Evolutionary conservation across 2,888 invertebrate genomes (phyloP), one percentile per base, ranked within the genome.

Genomic region (Drosophila koepferae): DNA sequence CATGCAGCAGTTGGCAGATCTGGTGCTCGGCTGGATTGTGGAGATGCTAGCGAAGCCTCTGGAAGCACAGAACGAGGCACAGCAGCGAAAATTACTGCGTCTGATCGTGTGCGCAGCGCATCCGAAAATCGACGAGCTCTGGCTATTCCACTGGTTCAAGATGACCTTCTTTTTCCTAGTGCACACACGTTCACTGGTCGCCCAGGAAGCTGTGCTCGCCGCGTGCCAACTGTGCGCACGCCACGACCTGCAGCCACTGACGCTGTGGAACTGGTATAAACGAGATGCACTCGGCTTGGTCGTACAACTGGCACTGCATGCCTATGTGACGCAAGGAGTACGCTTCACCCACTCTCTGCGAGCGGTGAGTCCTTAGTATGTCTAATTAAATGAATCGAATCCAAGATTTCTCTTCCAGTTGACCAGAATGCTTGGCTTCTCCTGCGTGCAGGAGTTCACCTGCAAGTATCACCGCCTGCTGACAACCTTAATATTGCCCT

Each of bases 391-490:
- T 8, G 7, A 0, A 10, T 12, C 7, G 5, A 0, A 3, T 36
- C 8, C 6, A 5, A 10, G 4, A 18, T 0, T 3, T 43, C 1
- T 1, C 20, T 79, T 82, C 1, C 43, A 93, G 93, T 92, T 96
- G 1, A 95, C 96, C 0, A 94, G 95, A 79, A 95, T 96, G 70
- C 94, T 97, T 62, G 96, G 96, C 0, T 96, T 95, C 83, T 94
- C 94, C 28, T 95, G 95, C 43, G 95, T 95, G 10, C 94, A 95
- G 86, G 95, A 96, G 88, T 96, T 96, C 63, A 94, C 96, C 64
- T 94, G 94, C 0, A 95, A 96, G 90, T 96, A 97, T 83, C 95
- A 95, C 44, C 95, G 95, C 61, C 94, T 96, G 79, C 94, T 96
- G 28, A 92, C 97, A 10, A 96, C 96, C 94, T 94, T 92, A 93